Conservation (phyloP, 2,797 vertebrate genomes). For the Poeciliopsis turneri region DNA sequence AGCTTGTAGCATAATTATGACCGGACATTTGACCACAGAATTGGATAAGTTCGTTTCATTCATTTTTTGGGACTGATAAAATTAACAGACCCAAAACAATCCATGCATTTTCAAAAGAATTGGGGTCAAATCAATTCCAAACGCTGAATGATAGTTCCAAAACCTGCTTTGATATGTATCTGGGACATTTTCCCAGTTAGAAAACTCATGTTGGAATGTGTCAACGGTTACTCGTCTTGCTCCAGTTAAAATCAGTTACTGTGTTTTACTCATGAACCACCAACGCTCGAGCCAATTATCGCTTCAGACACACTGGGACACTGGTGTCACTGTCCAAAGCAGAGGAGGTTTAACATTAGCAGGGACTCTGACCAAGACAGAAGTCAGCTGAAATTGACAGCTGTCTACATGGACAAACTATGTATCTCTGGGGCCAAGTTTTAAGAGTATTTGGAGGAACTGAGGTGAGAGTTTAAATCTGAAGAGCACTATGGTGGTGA, state of each 20-base stretch:
- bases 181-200: background rate
- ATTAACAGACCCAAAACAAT: background rate
- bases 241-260: background rate
- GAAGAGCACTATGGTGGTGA: background rate
- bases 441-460: background rate
- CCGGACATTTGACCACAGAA: background rate
- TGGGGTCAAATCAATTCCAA: background rate
- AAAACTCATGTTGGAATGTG: background rate
- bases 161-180: background rate
- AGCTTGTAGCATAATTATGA: background rate
- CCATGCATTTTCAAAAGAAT: background rate
- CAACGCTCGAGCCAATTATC: background rate
- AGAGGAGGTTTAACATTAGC: background rate
- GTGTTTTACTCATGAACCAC: background rate
- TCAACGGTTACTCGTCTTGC: background rate
- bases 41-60: background rate
- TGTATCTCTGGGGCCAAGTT: background rate
- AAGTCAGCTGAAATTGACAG: background rate
- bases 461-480: background rate
- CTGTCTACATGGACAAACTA: background rate
- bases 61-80: background rate
- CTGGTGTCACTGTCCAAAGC: background rate
- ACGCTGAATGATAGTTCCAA: background rate
- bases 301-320: background rate
- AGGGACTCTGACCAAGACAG: background rate